Conservation (phyloP, 2,797 vertebrate genomes). For the Mormyrus hasselquistii region DNA sequence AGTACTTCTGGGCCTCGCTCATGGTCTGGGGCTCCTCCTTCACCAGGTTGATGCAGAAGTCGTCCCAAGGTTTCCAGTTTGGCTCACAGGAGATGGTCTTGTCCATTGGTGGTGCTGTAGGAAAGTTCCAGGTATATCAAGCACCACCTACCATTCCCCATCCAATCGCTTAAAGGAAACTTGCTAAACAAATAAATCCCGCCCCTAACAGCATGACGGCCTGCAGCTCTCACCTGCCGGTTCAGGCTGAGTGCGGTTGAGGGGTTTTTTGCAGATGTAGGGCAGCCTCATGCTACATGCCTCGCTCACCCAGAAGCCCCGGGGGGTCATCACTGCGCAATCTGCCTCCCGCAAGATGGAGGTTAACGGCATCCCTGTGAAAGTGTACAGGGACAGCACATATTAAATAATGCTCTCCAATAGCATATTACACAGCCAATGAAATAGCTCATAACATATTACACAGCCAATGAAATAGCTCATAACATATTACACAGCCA, state of each 20-base stretch:
- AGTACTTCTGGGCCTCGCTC: conserved; percentile 50
- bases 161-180: neutral
- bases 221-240: conserved; percentile 56
- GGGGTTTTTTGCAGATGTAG: conserved; percentile 80
- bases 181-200: neutral
- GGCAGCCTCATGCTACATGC: conserved; percentile 70
- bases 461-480: neutral
- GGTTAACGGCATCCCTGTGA: conserved; percentile 54
- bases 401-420: neutral
- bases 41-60: conserved; percentile 76
- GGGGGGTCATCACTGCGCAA: conserved; percentile 70
- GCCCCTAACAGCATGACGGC: neutral
- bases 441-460: neutral
- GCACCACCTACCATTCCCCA: neutral
- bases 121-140: neutral
- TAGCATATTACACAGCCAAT: neutral
- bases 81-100: conserved; percentile 65
- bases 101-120: conserved; percentile 64
- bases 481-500: neutral
- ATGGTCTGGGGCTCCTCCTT: conserved; percentile 50
- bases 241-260: conserved; percentile 41
- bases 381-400: neutral
- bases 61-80: conserved; percentile 71
- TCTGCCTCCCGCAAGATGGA: conserved; percentile 57
- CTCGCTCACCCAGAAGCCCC: conserved; percentile 61